A percentile compares a stretch with the other conserved stretches of the same genome.
Evolutionary conservation across 2,113 vertebrate species (phyloP).

Genomic region (Gallinago undulata): DNA sequence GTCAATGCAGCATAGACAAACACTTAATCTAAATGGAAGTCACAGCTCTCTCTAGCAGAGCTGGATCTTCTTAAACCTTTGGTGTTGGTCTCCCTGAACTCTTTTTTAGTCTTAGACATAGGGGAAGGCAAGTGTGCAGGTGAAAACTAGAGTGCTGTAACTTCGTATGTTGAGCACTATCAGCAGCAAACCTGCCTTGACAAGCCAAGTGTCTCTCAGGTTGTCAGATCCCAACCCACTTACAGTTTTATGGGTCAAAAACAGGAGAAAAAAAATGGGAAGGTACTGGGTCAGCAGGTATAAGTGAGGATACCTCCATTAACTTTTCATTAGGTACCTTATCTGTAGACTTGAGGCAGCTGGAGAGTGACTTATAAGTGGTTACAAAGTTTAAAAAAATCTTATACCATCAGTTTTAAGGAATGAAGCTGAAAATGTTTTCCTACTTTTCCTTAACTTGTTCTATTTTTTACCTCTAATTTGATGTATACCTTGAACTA

Average conservation of each 20-base stretch:
- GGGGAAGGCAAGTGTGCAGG: background rate
- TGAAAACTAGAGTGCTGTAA: background rate
- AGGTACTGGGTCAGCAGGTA: background rate
- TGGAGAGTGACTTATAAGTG: background rate
- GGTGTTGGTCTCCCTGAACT: background rate
- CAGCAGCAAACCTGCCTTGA: background rate
- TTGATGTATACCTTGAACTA: background rate
- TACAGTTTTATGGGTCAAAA: background rate
- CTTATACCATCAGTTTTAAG: background rate
- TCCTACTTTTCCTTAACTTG: background rate
- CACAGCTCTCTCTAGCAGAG: background rate
- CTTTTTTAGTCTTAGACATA: background rate
- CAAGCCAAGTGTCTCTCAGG: background rate
- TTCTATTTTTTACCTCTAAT: background rate
- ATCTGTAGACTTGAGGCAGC: background rate
- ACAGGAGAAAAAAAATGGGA: background rate
- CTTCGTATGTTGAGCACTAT: background rate
- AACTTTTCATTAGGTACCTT: background rate
- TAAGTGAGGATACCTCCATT: background rate
- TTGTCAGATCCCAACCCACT: background rate
- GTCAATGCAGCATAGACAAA: background rate
- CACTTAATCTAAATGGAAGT: background rate
- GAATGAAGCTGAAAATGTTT: background rate
- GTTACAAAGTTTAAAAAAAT: background rate
- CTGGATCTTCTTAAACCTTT: background rate